phyloP scores from a whole-genome alignment of 2,797 vertebrate species.

The Esox masquinongy region DNA sequence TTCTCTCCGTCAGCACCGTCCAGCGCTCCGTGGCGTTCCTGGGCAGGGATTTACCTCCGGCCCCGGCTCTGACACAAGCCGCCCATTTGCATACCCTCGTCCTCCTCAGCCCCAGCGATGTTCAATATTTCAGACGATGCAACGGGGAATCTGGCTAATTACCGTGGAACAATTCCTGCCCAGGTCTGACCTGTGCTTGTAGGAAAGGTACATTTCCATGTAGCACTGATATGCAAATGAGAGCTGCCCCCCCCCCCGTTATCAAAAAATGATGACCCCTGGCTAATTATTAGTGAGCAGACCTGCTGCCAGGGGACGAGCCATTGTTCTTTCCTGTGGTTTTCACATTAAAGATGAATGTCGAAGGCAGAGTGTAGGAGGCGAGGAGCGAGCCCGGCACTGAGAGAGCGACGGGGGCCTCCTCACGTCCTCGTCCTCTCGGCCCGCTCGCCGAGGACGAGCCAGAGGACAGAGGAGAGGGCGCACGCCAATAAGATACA shows the following conservation, averaged over 20 bases:
- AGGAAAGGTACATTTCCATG: slow-evolving; percentile 54
- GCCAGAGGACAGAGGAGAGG: neutral
- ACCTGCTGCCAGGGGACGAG: slow-evolving; percentile 42
- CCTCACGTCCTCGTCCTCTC: slow-evolving; percentile 20
- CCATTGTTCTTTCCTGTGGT: slow-evolving; percentile 62
- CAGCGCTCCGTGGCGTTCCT: neutral
- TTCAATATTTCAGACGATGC: slow-evolving; percentile 62
- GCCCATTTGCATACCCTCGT: slow-evolving; percentile 37
- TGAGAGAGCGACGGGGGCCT: slow-evolving; percentile 19
- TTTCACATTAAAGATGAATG: slow-evolving; percentile 73
- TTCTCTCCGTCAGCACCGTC: neutral
- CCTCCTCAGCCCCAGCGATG: slow-evolving; percentile 20
- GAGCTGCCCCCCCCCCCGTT: slow-evolving; percentile 41
- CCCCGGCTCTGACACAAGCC: slow-evolving; percentile 3
- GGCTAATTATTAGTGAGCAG: slow-evolving; percentile 66
- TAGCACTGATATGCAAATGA: slow-evolving; percentile 66
- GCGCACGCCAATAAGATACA: slow-evolving; percentile 12
- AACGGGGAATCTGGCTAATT: slow-evolving; percentile 62
- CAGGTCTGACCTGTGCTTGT: slow-evolving; percentile 55
- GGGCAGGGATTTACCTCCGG: slow-evolving; percentile 10
- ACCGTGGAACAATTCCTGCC: slow-evolving; percentile 46
- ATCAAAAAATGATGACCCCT: slow-evolving; percentile 73
- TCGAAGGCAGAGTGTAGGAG: slow-evolving; percentile 37
- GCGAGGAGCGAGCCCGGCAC: slow-evolving; percentile 26
- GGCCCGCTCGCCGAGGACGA: neutral